Evolutionary conservation across 1,140 invertebrate genomes (phyloP).

Genomic region (Steinernema feltiae): DNA sequence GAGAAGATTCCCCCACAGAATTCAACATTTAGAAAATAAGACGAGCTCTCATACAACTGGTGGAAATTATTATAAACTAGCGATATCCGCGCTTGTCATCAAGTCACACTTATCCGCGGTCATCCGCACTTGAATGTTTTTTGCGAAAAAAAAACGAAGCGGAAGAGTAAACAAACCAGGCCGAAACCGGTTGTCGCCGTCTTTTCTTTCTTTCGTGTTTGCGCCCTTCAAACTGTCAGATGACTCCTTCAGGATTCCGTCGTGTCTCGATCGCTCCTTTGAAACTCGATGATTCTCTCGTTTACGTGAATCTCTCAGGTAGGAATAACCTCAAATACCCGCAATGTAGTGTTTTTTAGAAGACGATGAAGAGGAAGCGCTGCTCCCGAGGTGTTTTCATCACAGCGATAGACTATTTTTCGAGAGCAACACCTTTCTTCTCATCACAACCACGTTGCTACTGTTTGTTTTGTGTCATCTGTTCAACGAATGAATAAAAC

Average conservation of each 20-base stretch:
- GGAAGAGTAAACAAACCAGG: no score
- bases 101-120: no score
- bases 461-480: neutral
- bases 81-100: no score
- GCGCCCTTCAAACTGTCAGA: neutral
- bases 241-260: neutral
- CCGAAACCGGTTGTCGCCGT: no score
- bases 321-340: neutral
- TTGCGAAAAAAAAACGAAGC: no score
- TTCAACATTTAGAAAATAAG: no score
- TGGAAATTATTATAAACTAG: no score
- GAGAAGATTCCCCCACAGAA: no score
- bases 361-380: neutral
- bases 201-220: neutral
- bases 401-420: neutral
- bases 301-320: neutral
- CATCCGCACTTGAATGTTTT: no score
- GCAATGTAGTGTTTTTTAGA: neutral
- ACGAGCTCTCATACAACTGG: no score
- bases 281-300: neutral
- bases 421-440: neutral
- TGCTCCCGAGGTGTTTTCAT: neutral
- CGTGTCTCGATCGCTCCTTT: neutral
- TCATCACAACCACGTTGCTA: neutral
- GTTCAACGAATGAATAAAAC: neutral